phyloP scores from a whole-genome alignment of 2,113 vertebrate genomes.

The Condylura cristata region DNA sequence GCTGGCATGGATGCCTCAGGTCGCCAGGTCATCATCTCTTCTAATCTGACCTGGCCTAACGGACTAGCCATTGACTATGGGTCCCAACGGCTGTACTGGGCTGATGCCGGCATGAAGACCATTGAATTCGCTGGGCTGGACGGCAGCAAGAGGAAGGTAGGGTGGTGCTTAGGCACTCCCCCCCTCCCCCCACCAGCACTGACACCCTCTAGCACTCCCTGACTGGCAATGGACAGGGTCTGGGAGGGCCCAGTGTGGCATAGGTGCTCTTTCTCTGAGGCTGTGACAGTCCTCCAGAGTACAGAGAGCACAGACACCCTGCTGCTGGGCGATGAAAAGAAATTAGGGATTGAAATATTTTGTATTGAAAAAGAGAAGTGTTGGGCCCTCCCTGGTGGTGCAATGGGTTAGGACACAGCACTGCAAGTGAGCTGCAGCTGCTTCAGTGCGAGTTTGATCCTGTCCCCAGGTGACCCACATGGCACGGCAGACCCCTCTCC shows the following conservation, averaged over 20 bases:
- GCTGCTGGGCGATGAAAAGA: background rate
- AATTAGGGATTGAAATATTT: background rate
- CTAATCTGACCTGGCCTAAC: conserved; percentile 98
- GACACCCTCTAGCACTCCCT: background rate
- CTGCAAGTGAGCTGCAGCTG: too few species aligned
- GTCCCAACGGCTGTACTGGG: conserved; percentile 96
- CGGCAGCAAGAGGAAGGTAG: conserved; percentile 94
- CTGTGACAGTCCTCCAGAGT: background rate
- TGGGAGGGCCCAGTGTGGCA: background rate
- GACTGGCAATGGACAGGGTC: background rate
- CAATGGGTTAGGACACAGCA: too few species aligned
- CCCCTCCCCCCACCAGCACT: background rate
- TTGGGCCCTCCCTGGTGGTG: too few species aligned
- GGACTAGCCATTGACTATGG: conserved; percentile 97
- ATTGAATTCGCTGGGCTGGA: conserved; percentile 96
- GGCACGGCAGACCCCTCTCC: too few species aligned
- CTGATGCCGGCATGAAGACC: conserved; percentile 98
- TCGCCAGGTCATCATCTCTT: conserved; percentile 95
- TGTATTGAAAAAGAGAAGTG: background rate
- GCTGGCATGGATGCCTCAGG: conserved; percentile 97
- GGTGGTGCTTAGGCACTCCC: background rate
- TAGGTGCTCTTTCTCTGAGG: background rate
- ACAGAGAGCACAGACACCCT: accelerated
- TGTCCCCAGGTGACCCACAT: too few species aligned
- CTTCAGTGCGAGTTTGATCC: too few species aligned